Evolutionary conservation across 2,797 vertebrate species (phyloP), one percentile per base, ranked within the genome.

Genomic region (Chloroceryle inda): DNA sequence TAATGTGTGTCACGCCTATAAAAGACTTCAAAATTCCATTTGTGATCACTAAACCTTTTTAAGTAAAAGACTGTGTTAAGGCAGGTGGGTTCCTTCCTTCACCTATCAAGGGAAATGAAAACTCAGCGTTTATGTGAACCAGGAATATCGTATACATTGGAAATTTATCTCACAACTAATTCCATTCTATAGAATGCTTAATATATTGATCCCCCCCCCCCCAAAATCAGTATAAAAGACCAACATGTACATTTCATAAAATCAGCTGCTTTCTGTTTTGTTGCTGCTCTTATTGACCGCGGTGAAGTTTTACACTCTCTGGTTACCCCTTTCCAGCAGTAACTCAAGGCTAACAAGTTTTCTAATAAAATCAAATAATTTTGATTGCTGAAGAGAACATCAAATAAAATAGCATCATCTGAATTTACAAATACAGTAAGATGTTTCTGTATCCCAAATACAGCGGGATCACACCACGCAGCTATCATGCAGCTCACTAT

Each of bases 1-100:
- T 97, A 98, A 89, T 93, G 58, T 92, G 74, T 42, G 61, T 81
- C 78, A 91, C 3, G n/a, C n/a, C 33, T 38, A 40, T 11, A 56
- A 58, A 73, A 77, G 35, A 85, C 61, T 89, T 87, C 21, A 68
- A 49, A 92, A 81, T 77, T 85, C 62, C 69, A 80, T 52, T 52
- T 87, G 29, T 62, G 44, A 81, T 58, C n/a, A 71, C 42, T 76
- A 61, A 71, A 93, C 7, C 38, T 91, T 73, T 74, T 58, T 1
- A 84, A 74, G 29, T 64, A 58, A 71, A 79, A 85, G 58, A 33
- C 26, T 13, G 2, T 27, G 9, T 61, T 69, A 73, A 55, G 11
- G 56, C 22, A 47, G 61, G 24, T 37, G n/a, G 10, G 26, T 50
- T 93, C 52, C 55, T 73, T 76, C 38, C 80, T 79, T 81, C 2